Evolutionary conservation across 1,140 invertebrate genomes (phyloP).

Genomic region (Ostrea edulis): DNA sequence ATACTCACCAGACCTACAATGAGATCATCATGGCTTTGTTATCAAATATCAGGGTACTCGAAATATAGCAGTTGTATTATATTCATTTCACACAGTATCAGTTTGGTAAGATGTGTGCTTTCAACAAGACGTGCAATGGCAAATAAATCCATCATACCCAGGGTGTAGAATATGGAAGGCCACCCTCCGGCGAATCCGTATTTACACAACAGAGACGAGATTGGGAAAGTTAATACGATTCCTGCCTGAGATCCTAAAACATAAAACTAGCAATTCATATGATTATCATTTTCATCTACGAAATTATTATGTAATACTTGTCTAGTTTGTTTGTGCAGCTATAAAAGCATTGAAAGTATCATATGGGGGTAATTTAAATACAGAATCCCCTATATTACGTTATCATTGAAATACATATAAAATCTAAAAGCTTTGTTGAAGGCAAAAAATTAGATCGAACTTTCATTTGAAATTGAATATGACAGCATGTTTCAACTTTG

Average conservation of each 20-base stretch:
- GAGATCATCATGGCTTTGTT: not conserved
- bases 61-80: not conserved
- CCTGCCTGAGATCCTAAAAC: slow-evolving; percentile 78
- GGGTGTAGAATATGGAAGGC: slow-evolving; percentile 93
- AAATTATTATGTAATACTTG: not conserved
- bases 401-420: no score
- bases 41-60: no score
- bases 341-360: no score
- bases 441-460: not conserved
- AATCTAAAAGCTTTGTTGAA: not conserved
- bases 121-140: no score
- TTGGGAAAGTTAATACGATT: slow-evolving; percentile 78
- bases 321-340: not conserved
- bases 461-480: not conserved
- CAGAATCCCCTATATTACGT: no score
- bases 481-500: not conserved
- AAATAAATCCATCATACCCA: slow-evolving; percentile 81
- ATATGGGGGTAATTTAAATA: no score
- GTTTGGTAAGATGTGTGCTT: not conserved
- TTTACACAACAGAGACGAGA: slow-evolving; percentile 78
- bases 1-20: not conserved
- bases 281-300: not conserved
- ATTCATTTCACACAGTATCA: not conserved
- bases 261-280: not conserved
- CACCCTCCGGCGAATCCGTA: slow-evolving; percentile 85